Evolutionary conservation across 1,140 invertebrate species (phyloP).

Genomic region (Polypedilum vanderplanki): DNA sequence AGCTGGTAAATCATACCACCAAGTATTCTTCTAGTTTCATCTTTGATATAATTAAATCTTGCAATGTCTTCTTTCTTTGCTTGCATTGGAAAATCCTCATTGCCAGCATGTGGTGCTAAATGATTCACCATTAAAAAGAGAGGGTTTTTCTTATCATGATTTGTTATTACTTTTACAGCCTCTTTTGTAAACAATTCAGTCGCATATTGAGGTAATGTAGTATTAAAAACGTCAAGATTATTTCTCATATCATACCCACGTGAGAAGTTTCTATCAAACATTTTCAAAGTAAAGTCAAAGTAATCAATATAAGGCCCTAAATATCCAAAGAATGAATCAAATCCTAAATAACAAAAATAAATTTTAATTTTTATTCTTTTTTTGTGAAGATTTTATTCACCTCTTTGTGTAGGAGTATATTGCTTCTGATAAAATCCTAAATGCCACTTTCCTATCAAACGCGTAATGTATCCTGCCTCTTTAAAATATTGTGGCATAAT

Average conservation of each 20-base stretch:
- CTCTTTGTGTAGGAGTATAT: too few species aligned
- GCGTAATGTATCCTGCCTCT: slow-evolving; percentile 68
- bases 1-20: slow-evolving; percentile 76
- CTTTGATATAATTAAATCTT: slow-evolving; percentile 65
- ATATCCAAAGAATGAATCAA: slow-evolving; percentile 78
- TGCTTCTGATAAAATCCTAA: slow-evolving; percentile 58
- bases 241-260: slow-evolving; percentile 61
- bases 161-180: slow-evolving; percentile 58
- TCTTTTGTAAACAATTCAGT: slow-evolving; percentile 71
- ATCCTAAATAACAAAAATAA: too few species aligned
- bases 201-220: slow-evolving; percentile 56
- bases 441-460: slow-evolving; percentile 88
- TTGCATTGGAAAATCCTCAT: slow-evolving; percentile 60
- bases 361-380: too few species aligned
- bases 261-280: slow-evolving; percentile 50
- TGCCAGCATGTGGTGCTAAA: slow-evolving; percentile 70
- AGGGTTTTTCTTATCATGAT: slow-evolving; percentile 54
- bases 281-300: slow-evolving; percentile 59
- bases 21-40: slow-evolving; percentile 65
- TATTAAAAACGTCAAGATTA: slow-evolving; percentile 53
- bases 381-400: too few species aligned
- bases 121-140: slow-evolving; percentile 77
- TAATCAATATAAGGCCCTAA: slow-evolving; percentile 78
- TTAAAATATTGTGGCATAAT: slow-evolving; percentile 69
- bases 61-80: slow-evolving; percentile 66